phyloP scores from a whole-genome alignment of 2,888 invertebrate species.

The Brachylomia viminalis region DNA sequence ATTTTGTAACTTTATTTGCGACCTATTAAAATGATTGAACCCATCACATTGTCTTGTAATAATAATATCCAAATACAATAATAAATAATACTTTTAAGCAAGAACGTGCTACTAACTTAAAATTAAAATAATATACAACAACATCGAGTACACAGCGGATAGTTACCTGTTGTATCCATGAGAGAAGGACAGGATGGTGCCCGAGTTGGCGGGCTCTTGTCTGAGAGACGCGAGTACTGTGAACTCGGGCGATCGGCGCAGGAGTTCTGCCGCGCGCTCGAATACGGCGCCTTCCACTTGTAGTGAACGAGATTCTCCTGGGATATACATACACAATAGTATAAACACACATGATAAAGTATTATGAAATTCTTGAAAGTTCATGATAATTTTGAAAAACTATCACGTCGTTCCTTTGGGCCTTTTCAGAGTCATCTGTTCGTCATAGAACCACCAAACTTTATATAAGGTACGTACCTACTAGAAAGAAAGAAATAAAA shows the following conservation, averaged over 20 bases:
- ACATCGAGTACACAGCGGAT: constrained; percentile 52
- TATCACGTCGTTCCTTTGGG: not conserved
- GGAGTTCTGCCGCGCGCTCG: constrained; percentile 92
- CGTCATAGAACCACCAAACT: not conserved
- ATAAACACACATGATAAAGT: constrained; percentile 1
- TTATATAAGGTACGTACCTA: not conserved
- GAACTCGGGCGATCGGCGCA: constrained; percentile 94
- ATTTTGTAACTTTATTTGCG: not conserved
- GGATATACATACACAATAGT: constrained; percentile 44
- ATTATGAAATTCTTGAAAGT: not conserved
- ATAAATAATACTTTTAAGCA: constrained; percentile 43
- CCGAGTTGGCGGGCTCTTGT: constrained; percentile 95
- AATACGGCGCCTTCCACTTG: constrained; percentile 93
- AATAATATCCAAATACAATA: constrained; percentile 17
- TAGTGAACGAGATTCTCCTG: constrained; percentile 94
- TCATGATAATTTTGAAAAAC: not conserved
- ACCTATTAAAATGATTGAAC: not conserved
- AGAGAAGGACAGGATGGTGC: constrained; percentile 95
- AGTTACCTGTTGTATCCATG: constrained; percentile 94
- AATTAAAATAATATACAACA: constrained; percentile 29
- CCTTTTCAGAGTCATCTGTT: not conserved
- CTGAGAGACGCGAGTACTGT: constrained; percentile 94
- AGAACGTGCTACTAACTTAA: constrained; percentile 55
- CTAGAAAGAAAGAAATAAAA: too few relatives aligned
- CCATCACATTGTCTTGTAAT: not conserved